phyloP scores from a whole-genome alignment of 2,113 vertebrate genomes.

The Chamaea fasciata region DNA sequence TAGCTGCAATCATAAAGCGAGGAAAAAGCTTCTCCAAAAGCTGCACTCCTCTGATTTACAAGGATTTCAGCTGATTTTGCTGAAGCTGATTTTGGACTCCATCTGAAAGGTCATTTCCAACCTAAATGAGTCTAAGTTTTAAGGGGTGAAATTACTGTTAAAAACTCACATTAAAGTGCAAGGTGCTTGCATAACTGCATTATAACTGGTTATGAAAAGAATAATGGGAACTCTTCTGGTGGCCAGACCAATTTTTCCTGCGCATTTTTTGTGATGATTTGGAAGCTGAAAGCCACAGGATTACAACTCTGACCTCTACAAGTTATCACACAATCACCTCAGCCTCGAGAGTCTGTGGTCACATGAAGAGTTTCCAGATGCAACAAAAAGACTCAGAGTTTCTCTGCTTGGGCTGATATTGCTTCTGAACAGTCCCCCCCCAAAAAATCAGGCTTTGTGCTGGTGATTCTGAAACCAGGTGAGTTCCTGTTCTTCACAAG shows the following conservation, averaged over 20 bases:
- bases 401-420: neutral
- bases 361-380: neutral
- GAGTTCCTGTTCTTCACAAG: neutral
- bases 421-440: neutral
- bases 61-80: slow-evolving; percentile 34
- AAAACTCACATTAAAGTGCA: neutral
- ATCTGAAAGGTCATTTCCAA: neutral
- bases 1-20: slow-evolving; percentile 9
- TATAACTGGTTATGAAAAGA: neutral
- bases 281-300: neutral
- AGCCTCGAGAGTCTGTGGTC: neutral
- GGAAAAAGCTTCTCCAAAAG: neutral
- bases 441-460: neutral
- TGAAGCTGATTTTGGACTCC: neutral
- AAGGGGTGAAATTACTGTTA: neutral
- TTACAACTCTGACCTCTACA: neutral
- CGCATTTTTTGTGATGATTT: neutral
- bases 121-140: neutral
- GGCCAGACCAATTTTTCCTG: neutral
- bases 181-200: neutral
- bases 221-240: neutral
- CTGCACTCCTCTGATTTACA: neutral
- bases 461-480: neutral
- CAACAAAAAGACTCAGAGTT: neutral
- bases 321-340: neutral